phyloP scores from a whole-genome alignment of 92 coral and sea anemone genomes.

The Palythoa caribaeorum region DNA sequence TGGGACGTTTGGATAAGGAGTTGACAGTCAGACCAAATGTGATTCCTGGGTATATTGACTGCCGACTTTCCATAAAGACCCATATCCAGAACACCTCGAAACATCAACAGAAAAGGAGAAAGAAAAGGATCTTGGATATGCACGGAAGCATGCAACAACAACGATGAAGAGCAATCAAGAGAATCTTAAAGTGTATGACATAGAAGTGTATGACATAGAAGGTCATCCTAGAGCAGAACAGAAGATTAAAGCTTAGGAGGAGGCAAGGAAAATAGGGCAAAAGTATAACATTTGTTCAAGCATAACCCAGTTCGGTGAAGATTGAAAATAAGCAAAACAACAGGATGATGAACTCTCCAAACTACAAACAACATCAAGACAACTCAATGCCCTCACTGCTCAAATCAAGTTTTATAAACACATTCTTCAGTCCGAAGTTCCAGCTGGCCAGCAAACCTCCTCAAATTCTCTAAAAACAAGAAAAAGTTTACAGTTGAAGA shows the following conservation, averaged over 20 bases:
- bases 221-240: conserved; percentile 25
- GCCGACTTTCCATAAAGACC: conserved; percentile 15
- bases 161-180: conserved; percentile 26
- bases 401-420: conserved; percentile 17
- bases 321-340: conserved; percentile 5
- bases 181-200: conserved; percentile 14
- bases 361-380: not conserved
- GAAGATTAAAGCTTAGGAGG: conserved; percentile 28
- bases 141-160: conserved; percentile 22
- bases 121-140: conserved; percentile 21
- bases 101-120: conserved; percentile 9
- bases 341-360: conserved; percentile 14
- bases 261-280: conserved; percentile 39
- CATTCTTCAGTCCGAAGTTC: conserved; percentile 24
- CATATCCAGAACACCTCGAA: conserved; percentile 26
- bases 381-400: conserved; percentile 2
- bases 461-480: conserved; percentile 24
- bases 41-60: conserved; percentile 29
- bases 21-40: conserved; percentile 3
- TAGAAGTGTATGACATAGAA: conserved; percentile 8
- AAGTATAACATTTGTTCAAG: conserved; percentile 8
- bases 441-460: conserved; percentile 10
- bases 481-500: conserved; percentile 25
- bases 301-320: conserved; percentile 19
- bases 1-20: conserved; percentile 29